phyloP scores from a whole-genome alignment of 2,797 vertebrate species.

The Cyclura pinguis region DNA sequence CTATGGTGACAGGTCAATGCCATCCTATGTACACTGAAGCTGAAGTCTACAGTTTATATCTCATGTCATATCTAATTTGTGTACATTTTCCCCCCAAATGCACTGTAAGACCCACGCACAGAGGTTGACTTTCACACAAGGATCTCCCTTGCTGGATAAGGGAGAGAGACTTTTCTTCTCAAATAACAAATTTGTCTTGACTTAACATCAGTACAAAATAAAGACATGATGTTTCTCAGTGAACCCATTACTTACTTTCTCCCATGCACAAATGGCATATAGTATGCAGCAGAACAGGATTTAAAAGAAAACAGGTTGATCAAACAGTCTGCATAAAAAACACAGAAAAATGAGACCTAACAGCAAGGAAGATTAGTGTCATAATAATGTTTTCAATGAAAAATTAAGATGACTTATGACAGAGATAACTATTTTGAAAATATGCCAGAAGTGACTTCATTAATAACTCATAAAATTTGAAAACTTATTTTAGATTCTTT shows the following conservation, averaged over 20 bases:
- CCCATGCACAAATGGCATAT: background rate
- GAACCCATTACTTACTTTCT: slow-evolving; percentile 4
- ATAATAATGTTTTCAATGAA: background rate
- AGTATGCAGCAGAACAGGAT: background rate
- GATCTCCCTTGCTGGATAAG: background rate
- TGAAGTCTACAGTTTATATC: background rate
- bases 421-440: background rate
- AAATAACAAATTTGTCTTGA: background rate
- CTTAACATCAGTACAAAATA: background rate
- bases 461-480: background rate
- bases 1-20: background rate
- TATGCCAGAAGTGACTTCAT: background rate
- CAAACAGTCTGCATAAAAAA: background rate
- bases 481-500: background rate
- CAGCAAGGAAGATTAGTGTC: background rate
- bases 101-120: background rate
- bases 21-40: background rate
- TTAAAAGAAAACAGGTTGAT: background rate
- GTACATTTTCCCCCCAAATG: background rate
- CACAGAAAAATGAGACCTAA: background rate
- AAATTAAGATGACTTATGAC: background rate
- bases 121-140: background rate
- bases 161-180: background rate
- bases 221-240: background rate
- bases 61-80: background rate